phyloP scores from a whole-genome alignment of 2,888 invertebrate genomes.

The Cheilosia urbana region DNA sequence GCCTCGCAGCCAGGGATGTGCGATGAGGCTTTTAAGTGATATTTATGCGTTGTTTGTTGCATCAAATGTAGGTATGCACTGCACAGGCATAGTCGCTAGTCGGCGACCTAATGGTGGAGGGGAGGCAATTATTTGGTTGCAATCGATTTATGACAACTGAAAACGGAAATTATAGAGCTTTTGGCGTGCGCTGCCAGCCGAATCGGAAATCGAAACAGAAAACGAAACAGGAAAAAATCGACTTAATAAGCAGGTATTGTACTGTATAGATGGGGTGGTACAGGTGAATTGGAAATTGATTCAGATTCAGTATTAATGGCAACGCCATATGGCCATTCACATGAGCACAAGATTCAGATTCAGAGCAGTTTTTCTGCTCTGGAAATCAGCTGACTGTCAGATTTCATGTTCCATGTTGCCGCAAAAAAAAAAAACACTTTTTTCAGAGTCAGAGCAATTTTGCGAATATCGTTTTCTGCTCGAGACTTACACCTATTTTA shows the following conservation, averaged over 20 bases:
- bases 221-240: slow-evolving; percentile 34
- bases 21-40: slow-evolving; percentile 24
- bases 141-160: slow-evolving; percentile 67
- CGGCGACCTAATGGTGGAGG: neutral
- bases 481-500: no score
- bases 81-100: neutral
- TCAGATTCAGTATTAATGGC: neutral
- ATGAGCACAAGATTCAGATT: no score
- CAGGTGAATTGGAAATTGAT: slow-evolving; percentile 1
- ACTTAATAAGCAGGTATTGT: slow-evolving; percentile 44
- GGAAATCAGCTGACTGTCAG: no score
- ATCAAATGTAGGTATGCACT: slow-evolving; percentile 2
- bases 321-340: no score
- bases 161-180: slow-evolving; percentile 41
- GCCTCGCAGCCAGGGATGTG: slow-evolving; percentile 21
- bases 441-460: no score
- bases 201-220: slow-evolving; percentile 46
- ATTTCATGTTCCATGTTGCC: no score
- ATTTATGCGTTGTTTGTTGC: slow-evolving; percentile 44
- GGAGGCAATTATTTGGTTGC: slow-evolving; percentile 43
- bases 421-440: no score
- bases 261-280: neutral
- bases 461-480: no score
- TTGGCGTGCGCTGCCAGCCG: neutral
- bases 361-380: no score